Conservation (phyloP, 2,113 vertebrate species). For the Istiophorus platypterus region DNA sequence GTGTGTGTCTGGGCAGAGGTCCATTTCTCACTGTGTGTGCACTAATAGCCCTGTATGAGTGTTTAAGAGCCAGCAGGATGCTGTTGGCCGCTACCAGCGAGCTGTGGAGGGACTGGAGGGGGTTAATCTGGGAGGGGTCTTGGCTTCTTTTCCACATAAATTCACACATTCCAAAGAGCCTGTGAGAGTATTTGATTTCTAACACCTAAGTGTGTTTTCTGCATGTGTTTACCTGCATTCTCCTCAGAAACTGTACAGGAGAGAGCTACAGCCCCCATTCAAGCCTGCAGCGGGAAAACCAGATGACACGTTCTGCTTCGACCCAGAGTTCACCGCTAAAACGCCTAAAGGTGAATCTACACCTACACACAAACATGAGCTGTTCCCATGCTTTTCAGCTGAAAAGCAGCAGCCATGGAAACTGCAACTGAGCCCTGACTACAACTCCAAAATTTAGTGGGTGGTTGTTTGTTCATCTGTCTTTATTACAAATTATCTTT, state of each 20-base stretch:
- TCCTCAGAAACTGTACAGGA: slow-evolving; percentile 92
- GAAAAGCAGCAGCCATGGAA: slow-evolving; percentile 63
- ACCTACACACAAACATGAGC: slow-evolving; percentile 11
- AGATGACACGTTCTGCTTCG: slow-evolving; percentile 98
- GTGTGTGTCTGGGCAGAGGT: slow-evolving; percentile 73
- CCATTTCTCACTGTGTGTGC: slow-evolving; percentile 78
- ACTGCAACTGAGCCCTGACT: slow-evolving; percentile 37
- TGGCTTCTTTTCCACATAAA: slow-evolving; percentile 55
- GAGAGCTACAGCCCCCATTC: slow-evolving; percentile 96
- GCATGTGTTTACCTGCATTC: background rate
- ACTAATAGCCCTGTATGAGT: slow-evolving; percentile 79
- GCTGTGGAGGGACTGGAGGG: slow-evolving; percentile 50
- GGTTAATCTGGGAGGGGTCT: slow-evolving; percentile 72
- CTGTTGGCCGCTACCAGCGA: slow-evolving; percentile 66
- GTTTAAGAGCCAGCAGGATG: slow-evolving; percentile 78
- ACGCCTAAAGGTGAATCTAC: slow-evolving; percentile 92
- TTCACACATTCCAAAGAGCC: slow-evolving; percentile 43
- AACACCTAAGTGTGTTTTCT: slow-evolving; percentile 26
- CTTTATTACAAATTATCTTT: slow-evolving; percentile 44
- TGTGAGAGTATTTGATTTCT: slow-evolving; percentile 26
- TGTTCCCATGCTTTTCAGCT: slow-evolving; percentile 13
- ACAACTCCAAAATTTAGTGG: slow-evolving; percentile 39
- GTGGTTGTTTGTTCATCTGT: slow-evolving; percentile 40
- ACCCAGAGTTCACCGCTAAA: slow-evolving; percentile 99
- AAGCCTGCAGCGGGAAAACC: slow-evolving; percentile 97